Percentiles rank a stretch among this genome's conserved stretches.
These are phyloP conservation scores for Xanthia icteritia DNA, from an alignment of 2,888 invertebrate species.

Conservation along the genomic window DNA sequence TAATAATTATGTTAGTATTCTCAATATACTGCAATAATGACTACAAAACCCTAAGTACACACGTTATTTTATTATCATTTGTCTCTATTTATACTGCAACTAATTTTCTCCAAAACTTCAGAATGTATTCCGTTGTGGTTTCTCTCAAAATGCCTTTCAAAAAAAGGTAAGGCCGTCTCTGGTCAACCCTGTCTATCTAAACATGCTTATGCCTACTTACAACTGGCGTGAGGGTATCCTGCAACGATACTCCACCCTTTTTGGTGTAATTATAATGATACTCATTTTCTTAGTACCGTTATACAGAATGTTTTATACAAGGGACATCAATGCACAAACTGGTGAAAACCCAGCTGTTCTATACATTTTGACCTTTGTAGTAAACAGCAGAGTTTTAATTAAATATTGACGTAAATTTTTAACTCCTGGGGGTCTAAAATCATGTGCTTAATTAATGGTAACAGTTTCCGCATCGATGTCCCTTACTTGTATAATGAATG, in stretches of 20 bases:
- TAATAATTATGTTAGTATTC: slow-evolving; percentile 12
- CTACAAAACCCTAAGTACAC: slow-evolving; percentile 51
- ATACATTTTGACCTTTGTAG: neutral
- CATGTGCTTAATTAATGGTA: neutral
- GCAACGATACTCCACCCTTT: slow-evolving; percentile 38
- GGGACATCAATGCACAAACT: neutral
- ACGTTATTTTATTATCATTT: slow-evolving; percentile 50
- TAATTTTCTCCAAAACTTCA: slow-evolving; percentile 34
- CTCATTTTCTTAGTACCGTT: neutral
- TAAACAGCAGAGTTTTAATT: neutral
- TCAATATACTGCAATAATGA: slow-evolving; percentile 39
- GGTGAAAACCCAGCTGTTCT: no score
- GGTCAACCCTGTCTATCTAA: slow-evolving; percentile 66
- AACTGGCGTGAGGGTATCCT: slow-evolving; percentile 20
- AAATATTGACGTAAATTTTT: no score
- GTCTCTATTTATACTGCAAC: slow-evolving; percentile 25
- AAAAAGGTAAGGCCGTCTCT: slow-evolving; percentile 64
- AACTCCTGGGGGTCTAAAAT: neutral
- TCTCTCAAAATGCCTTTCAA: slow-evolving; percentile 55
- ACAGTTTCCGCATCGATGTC: neutral
- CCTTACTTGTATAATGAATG: neutral
- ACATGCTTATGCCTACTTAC: slow-evolving; percentile 42
- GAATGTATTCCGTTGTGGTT: slow-evolving; percentile 31
- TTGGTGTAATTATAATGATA: neutral
- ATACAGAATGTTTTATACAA: neutral